These are phyloP conservation scores for Scaptomyza reducta DNA, from an alignment of 2,888 invertebrate genomes.

Conservation along the genomic window DNA sequence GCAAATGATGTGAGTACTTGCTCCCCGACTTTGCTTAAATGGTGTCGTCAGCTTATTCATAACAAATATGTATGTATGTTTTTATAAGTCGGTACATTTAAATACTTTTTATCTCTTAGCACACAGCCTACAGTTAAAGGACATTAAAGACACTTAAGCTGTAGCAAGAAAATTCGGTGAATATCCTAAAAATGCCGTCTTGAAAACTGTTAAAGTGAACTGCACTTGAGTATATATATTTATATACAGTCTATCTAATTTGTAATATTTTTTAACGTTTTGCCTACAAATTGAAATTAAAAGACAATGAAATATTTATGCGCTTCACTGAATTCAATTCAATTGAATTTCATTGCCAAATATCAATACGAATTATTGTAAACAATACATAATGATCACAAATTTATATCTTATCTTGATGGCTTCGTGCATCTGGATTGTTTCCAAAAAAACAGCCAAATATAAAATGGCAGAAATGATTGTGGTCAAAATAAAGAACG, in stretches of 20 bases:
- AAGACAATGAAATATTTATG: constrained; percentile 28
- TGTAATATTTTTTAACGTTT: not conserved
- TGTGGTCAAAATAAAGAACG: constrained; percentile 53
- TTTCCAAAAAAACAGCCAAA: constrained; percentile 16
- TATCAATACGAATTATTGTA: constrained; percentile 27
- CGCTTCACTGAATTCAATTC: constrained; percentile 6
- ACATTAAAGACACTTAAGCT: constrained; percentile 12
- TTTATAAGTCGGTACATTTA: constrained; percentile 1
- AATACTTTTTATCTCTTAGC: constrained; percentile 30
- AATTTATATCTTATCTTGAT: constrained; percentile 68
- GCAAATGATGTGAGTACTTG: constrained; percentile 38
- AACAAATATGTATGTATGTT: constrained; percentile 5
- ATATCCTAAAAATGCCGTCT: no score
- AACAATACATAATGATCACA: constrained; percentile 55
- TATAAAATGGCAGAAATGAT: constrained; percentile 9
- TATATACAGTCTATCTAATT: not conserved
- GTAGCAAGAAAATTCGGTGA: not conserved
- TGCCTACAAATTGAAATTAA: constrained; percentile 28
- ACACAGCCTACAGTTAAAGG: constrained; percentile 8
- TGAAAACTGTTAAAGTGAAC: no score
- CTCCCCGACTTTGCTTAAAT: constrained; percentile 30
- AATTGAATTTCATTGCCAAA: constrained; percentile 48
- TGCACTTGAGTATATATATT: not conserved
- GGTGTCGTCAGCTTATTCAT: constrained; percentile 32
- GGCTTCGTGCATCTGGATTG: constrained; percentile 60